A percentile compares a stretch with the other conserved stretches of the same genome.
These are phyloP conservation scores for Chionis minor DNA, from an alignment of 2,113 vertebrate genomes.

Conservation along the genomic window DNA sequence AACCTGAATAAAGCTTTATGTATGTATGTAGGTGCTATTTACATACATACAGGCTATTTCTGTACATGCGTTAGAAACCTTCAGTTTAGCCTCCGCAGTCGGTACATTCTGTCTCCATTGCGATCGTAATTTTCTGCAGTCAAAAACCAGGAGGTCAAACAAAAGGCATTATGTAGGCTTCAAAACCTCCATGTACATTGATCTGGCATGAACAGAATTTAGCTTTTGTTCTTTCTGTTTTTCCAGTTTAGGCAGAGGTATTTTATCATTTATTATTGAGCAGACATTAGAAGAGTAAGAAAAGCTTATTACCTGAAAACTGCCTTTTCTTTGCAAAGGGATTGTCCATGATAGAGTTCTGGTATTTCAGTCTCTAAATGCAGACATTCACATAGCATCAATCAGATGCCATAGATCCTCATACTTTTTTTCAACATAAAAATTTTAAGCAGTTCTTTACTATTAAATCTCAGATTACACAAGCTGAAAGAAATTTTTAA, in stretches of 20 bases:
- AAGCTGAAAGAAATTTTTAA: not conserved
- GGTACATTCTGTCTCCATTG: not conserved
- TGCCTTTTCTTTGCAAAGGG: not conserved
- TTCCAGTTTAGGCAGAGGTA: not conserved
- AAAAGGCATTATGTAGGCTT: not conserved
- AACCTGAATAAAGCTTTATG: conserved; percentile 6
- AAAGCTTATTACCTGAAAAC: not conserved
- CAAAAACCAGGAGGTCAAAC: not conserved
- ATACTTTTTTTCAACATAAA: not conserved
- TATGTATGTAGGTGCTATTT: not conserved
- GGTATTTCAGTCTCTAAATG: not conserved
- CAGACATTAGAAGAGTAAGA: not conserved
- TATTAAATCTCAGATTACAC: not conserved
- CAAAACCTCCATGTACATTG: not conserved
- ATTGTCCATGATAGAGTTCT: not conserved
- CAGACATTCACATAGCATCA: not conserved
- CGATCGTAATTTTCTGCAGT: not conserved
- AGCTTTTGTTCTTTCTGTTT: not conserved
- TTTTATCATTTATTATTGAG: not conserved
- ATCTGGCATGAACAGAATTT: not conserved
- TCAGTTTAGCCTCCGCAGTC: not conserved
- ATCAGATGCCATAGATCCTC: not conserved
- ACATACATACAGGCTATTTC: not conserved
- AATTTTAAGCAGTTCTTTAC: not conserved
- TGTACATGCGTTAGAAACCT: not conserved